Evolutionary conservation across 2,888 invertebrate genomes (phyloP).

Genomic region (Troides helena): DNA sequence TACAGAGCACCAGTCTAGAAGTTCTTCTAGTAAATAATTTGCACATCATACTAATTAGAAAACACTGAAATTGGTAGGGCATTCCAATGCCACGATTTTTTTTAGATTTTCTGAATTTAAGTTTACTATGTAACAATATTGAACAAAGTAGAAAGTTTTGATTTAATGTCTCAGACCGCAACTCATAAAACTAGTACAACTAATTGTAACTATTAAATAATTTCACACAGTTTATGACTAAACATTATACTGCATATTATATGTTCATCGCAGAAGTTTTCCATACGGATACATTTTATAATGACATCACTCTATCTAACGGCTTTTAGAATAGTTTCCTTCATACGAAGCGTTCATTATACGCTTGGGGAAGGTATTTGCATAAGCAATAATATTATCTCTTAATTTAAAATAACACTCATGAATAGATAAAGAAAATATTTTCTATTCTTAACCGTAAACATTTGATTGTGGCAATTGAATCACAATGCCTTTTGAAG

Average conservation of each 20-base stretch:
- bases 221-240: background rate
- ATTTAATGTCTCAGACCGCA: too few relatives aligned
- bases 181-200: background rate
- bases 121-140: too few relatives aligned
- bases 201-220: background rate
- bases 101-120: too few relatives aligned
- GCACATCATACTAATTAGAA: too few relatives aligned
- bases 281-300: conserved; percentile 10
- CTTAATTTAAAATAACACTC: conserved; percentile 11
- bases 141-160: too few relatives aligned
- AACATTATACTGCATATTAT: background rate
- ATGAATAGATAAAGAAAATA: conserved; percentile 1
- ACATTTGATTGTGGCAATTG: background rate
- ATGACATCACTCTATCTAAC: conserved; percentile 21
- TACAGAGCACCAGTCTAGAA: too few relatives aligned
- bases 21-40: too few relatives aligned
- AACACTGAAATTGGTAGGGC: too few relatives aligned
- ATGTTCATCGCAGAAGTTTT: conserved; percentile 4
- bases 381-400: conserved; percentile 4
- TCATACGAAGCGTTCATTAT: conserved; percentile 15
- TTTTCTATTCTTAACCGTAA: background rate
- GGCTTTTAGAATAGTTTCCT: conserved; percentile 17
- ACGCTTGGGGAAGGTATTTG: conserved; percentile 15
- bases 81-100: too few relatives aligned
- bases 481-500: background rate